Base-by-base conservation (phyloP, 1,140 invertebrate species). In the Amphibalanus amphitrite region DNA sequence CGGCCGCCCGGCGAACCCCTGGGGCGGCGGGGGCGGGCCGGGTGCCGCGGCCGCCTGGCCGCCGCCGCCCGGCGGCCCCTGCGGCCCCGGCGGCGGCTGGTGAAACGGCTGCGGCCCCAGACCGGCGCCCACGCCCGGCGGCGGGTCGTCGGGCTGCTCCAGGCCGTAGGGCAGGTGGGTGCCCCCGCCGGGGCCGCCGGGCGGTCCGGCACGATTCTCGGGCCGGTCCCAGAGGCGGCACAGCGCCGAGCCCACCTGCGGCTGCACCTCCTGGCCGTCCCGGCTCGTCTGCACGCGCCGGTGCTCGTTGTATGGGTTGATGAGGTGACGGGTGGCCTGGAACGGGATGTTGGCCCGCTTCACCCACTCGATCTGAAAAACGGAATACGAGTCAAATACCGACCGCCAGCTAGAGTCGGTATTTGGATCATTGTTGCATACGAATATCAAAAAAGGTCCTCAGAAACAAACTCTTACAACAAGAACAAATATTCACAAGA, bases 41-140 rank as follows among this genome's bases (percentile, higher is more conserved):
- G 47, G 13, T 15, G 47, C 13, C 47, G 25, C 47, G 47, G 13
- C 47, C 47, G 0, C 94, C 94, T 47, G 88, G 83, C 38, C 84
- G 84, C 23, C 88, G 88, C 67, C 93, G 81, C 0, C 94, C 94
- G 38, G 93, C 93, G 75, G 80, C 0, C 91, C 90, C 26, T 84
- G 85, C 13, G 91, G 80, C 78, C 93, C 91, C 74, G 87, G 83
- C 0, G 87, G 86, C 76, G 87, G 88, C 10, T 90, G 87, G 81
- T 0, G 10, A 23, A 89, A 90, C 33, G 91, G 87, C 89, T 89
- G 70, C 70, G 86, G 84, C 3, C 85, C 85, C 74, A 83, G 83
- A 67, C 92, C 76, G 20, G 85, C 85, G 17, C 87, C 88, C 28
- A 89, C 84, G 8, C 86, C 85, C 0, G 83, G 84, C 38, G 83